These are phyloP conservation scores for Platycnemis pennipes DNA, from an alignment of 2,888 invertebrate species.

Conservation along the genomic window DNA sequence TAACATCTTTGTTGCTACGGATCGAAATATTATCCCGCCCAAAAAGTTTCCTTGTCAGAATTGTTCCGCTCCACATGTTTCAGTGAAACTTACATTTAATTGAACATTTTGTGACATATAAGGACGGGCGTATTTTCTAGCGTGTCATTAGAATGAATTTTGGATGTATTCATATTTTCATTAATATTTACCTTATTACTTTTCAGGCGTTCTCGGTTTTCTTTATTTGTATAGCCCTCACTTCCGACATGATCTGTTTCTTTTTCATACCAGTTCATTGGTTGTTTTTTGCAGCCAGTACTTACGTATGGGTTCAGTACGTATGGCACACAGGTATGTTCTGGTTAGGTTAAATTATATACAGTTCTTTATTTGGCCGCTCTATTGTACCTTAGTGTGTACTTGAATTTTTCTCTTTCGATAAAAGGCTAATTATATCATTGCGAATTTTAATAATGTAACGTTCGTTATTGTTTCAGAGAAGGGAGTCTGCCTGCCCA, in stretches of 20 bases:
- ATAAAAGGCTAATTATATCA: no score
- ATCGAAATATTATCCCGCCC: background rate
- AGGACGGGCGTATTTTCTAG: conserved; percentile 33
- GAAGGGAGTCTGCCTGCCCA: conserved; percentile 96
- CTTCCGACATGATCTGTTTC: conserved; percentile 99
- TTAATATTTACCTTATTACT: conserved; percentile 70
- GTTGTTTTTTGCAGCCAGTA: conserved; percentile 98
- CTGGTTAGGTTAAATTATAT: background rate
- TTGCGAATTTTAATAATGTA: no score
- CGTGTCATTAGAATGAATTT: background rate
- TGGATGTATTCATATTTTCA: background rate
- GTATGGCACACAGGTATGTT: conserved; percentile 96
- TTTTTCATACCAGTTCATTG: conserved; percentile 99
- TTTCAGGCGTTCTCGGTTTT: conserved; percentile 97
- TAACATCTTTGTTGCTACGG: background rate
- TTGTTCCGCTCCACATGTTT: background rate
- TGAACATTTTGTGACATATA: no score
- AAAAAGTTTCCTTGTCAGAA: no score
- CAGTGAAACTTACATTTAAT: background rate
- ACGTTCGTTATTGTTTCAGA: conserved; percentile 83
- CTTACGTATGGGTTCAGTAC: conserved; percentile 99
- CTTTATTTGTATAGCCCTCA: conserved; percentile 98
- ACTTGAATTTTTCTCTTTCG: no score
- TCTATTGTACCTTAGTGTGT: no score
- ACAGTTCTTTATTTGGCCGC: no score